Evolutionary conservation across 2,113 vertebrate species (phyloP), one percentile per base, ranked within the genome.

Genomic region (Psephotus haematonotus): DNA sequence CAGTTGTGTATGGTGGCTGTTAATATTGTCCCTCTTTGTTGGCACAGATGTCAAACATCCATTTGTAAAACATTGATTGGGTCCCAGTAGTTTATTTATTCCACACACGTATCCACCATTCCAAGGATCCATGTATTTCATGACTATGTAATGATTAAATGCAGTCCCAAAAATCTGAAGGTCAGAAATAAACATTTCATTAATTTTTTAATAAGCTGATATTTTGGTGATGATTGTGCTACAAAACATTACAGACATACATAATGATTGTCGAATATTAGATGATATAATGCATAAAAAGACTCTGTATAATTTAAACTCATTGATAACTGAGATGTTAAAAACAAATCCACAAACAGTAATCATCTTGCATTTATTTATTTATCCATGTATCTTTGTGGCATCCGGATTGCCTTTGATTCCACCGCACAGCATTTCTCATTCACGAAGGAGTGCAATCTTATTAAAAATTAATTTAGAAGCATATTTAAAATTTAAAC

Each of bases 401-500:
- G 64, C 64, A 72, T 17, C 59, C 59, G 92, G 64, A 64, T 49
- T 62, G 41, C n/a, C 52, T 94, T 90, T 96, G 87, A 93, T 97
- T 97, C 93, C 78, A 41, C 69, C 50, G 39, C 55, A 87, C 69
- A 90, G 47, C 50, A 95, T 92, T 88, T 90, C 64, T 95, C 84
- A 80, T 93, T 93, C 85, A 83, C 60, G 72, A 90, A 78, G 49
- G 27, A 97, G 55, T 52, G 52, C 17, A 57, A 44, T 47, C 52
- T 85, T 81, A 93, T 97, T 87, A 97, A 96, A 97, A 94, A 96
- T 97, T 94, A 81, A 97, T 89, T 72, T 65, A 81, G 67, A 76
- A 81, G 7, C 18, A 76, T 89, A 74, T 78, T 97, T 96, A 97
- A 97, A 95, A 90, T 94, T 96, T 97, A 95, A 97, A 91, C 31